Conservation (phyloP, 2,113 vertebrate species). For the Haemorhous mexicanus region DNA sequence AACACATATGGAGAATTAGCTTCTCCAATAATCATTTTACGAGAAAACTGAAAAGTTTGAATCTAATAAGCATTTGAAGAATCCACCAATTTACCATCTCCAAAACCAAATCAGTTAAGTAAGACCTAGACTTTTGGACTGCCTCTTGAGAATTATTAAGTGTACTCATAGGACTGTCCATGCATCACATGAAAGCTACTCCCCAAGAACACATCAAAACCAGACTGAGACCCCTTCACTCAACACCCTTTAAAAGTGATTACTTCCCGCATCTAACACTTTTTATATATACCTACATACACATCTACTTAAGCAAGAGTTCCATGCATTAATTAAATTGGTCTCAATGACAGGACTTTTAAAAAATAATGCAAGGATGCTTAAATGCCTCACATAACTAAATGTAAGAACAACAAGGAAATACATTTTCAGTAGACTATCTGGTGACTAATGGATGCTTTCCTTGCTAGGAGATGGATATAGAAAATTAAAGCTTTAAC, state of each 20-base stretch:
- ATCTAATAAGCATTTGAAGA: background rate
- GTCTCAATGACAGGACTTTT: background rate
- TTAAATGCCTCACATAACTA: background rate
- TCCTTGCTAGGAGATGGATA: background rate
- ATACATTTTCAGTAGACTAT: background rate
- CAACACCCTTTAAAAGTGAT: background rate
- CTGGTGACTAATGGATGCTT: background rate
- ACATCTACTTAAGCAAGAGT: background rate
- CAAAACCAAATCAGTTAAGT: background rate
- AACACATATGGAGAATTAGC: background rate
- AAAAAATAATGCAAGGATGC: background rate
- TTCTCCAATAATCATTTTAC: background rate
- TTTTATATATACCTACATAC: background rate
- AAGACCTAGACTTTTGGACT: background rate
- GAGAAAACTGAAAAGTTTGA: background rate
- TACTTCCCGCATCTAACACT: background rate
- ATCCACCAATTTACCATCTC: background rate
- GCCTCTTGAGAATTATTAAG: background rate
- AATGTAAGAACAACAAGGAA: background rate
- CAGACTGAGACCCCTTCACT: background rate
- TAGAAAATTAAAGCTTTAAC: background rate
- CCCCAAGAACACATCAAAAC: background rate
- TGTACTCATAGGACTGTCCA: background rate
- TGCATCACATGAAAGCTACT: background rate
- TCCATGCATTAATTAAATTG: background rate